Evolutionary conservation across 2,797 vertebrate species (phyloP).

Genomic region (Melanotaenia trifasciata): DNA sequence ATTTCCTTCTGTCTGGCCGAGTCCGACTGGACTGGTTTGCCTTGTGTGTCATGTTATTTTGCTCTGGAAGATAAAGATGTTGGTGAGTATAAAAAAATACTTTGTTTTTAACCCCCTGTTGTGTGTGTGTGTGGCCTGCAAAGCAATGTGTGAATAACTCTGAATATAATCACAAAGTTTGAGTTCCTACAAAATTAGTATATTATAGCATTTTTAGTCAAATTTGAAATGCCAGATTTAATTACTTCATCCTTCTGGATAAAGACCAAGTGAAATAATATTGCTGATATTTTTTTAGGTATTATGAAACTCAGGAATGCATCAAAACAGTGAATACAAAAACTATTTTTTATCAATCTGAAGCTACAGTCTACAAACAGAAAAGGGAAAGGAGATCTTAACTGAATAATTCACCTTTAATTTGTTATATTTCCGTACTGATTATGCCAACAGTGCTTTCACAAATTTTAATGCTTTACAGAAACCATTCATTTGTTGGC

Average conservation of each 20-base stretch:
- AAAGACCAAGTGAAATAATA: neutral
- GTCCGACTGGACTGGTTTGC: conserved; percentile 48
- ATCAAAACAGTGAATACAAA: neutral
- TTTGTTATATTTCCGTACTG: neutral
- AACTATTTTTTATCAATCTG: neutral
- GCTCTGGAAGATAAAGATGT: conserved; percentile 29
- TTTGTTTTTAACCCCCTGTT: neutral
- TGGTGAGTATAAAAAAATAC: conserved; percentile 50
- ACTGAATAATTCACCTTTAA: neutral
- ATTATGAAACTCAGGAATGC: neutral
- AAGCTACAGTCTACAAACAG: neutral
- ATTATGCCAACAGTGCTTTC: neutral
- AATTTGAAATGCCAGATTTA: neutral
- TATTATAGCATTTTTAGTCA: neutral
- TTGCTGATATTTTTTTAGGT: neutral
- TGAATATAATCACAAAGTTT: neutral
- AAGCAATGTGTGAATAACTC: conserved; percentile 8
- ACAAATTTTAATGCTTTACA: neutral
- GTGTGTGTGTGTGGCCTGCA: neutral
- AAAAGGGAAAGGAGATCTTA: neutral
- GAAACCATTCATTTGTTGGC: neutral
- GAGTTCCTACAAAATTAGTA: neutral
- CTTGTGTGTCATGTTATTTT: conserved; percentile 46
- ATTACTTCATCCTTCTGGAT: neutral
- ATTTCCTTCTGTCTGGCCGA: neutral